Base-by-base conservation (phyloP, 2,888 invertebrate species). In the Hedychridium roseum region DNA sequence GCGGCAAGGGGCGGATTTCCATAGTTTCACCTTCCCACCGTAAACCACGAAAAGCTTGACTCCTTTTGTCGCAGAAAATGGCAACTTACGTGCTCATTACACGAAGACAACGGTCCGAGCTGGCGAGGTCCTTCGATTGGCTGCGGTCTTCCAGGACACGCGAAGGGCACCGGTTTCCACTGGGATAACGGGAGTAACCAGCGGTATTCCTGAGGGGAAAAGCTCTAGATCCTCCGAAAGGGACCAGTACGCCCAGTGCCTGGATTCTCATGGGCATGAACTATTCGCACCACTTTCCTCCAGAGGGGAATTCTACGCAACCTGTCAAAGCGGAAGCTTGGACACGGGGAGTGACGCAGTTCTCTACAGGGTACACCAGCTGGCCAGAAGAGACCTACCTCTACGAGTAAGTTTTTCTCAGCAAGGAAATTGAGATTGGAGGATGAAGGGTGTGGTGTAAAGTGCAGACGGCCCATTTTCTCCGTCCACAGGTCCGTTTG, bases 121-220 rank as follows among this genome's bases (percentile, higher is more conserved):
- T 17, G 83, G 83, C 1, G 81, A 82, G 45, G 81, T 82, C 12
- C 71, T 83, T 28, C 80, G 82, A 44, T 73, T 83, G 23, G 74
- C 83, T 21, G 83, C 83, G n/a, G 82, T 83, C 34, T 83, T 82
- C 60, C 82, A 83, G 54, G 83, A 83, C 67, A 78, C 82, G 35
- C 57, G 74, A 46, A 68, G 74, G 37, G 60, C 72, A 0, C 73
- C 73, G 20, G 73, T 74, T 15, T 66, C 76, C 21, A 67, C 68
- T 16, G 71, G 74, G 35, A 53, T 75, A 35, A 64, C 74, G 18
- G 74, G 77, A 26, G 61, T 71, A 6, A 58, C 73, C 38, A 61
- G 74, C 43, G 69, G 71, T 14, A 61, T 68, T 43, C 71, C 77
- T 40, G 74, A 79, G 44, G 71, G 76, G 50, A 77, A 79, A 43